Conservation (phyloP, 2,113 vertebrate genomes). For the Serinus canaria region DNA sequence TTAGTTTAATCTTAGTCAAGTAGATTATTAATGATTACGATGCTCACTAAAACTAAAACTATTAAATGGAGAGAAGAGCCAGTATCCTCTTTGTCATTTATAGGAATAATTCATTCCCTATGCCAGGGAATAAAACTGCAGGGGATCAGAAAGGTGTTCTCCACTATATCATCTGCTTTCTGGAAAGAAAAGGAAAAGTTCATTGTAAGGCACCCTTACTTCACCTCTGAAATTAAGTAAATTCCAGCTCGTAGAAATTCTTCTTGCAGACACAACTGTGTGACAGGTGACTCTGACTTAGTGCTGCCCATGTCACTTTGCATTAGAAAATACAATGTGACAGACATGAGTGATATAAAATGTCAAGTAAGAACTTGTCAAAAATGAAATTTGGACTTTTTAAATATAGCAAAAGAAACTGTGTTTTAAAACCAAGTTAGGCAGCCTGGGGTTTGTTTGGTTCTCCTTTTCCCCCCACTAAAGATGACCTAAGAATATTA, state of each 20-base stretch:
- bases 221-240: conserved; percentile 14
- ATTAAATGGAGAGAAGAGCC: neutral
- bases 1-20: neutral
- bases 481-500: neutral
- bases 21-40: neutral
- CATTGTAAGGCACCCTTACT: neutral
- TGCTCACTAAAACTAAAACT: neutral
- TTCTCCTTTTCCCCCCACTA: rapidly evolving
- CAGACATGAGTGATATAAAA: conserved; percentile 31
- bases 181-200: neutral
- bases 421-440: neutral
- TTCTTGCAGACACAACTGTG: neutral
- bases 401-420: neutral
- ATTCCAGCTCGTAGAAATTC: conserved; percentile 40
- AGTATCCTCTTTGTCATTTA: neutral
- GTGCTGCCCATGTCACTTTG: conserved; percentile 29
- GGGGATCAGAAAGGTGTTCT: neutral
- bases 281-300: conserved; percentile 34
- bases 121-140: neutral
- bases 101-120: neutral
- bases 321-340: conserved; percentile 41
- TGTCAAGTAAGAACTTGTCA: conserved; percentile 40
- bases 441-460: neutral
- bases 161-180: neutral
- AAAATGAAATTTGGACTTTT: neutral